Base-by-base conservation (phyloP, 2,888 invertebrate species). In the Helicoverpa assulta region DNA sequence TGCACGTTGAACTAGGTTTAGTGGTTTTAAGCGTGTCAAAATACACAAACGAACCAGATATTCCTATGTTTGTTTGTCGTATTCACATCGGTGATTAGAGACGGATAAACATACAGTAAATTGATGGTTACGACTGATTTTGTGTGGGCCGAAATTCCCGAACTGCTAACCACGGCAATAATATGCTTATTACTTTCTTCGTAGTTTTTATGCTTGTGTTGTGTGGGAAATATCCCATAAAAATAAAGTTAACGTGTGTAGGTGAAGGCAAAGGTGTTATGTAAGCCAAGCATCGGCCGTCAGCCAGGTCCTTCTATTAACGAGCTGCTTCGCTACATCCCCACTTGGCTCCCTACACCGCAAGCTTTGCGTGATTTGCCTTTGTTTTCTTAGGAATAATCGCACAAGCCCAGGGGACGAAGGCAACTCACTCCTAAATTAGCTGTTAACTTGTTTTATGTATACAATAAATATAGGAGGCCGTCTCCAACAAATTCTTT, bases 361-460 rank as follows among this genome's bases (percentile, higher is more conserved):
- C 76, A 80, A 78, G 77, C 76, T 77, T 82, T 81, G 77, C 77
- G 84, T 82, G 85, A 86, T 86, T 86, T 82, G 81, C 85, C 86
- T 87, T 88, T 89, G 85, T 86, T 86, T 86, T 85, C 84, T 83
- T 79, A 84, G 84, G 85, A 87, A 80, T 84, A 85, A 86, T 84
- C 82, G 80, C 84, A 80, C 61, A 63, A 71, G 52, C 85, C 80
- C 84, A 68, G 60, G 81, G 83, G 86, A 84, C 82, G 72, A 60
- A 64, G 61, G 70, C 62, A 86, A 85, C 70, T 78, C 82, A 78
- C 83, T 73, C 78, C 71, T 71, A 85, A 87, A 89, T 87, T 86
- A 85, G 83, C 81, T 82, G 71, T 75, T 50, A 85, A 88, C 83
- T 84, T 84, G 21, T 85, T 85, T 84, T 83, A 83, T 85, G 83